Percentiles rank a stretch among this genome's conserved stretches.
These are phyloP conservation scores for Cryptotis parvus DNA, from an alignment of 2,113 vertebrate genomes.

Conservation along the genomic window DNA sequence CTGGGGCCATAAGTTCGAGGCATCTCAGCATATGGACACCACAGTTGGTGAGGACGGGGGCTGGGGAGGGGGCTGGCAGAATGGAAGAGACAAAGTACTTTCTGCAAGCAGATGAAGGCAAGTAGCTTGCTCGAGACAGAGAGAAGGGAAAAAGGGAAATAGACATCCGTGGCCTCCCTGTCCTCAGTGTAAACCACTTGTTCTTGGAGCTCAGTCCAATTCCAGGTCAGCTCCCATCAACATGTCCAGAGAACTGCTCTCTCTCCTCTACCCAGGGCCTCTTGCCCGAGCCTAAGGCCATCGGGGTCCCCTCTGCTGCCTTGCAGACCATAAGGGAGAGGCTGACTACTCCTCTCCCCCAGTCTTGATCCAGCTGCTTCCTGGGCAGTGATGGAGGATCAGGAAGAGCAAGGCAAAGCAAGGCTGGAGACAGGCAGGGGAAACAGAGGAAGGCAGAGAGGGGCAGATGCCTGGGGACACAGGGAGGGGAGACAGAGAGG, in stretches of 20 bases:
- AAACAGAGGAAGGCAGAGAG: neutral
- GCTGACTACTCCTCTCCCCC: neutral
- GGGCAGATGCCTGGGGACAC: too few species aligned
- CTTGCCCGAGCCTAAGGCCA: neutral
- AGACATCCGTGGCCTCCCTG: neutral
- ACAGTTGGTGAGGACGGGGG: too few species aligned
- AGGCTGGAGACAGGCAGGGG: neutral
- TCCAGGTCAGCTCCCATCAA: neutral
- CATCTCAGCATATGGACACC: neutral
- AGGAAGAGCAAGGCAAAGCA: neutral
- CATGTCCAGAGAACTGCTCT: neutral
- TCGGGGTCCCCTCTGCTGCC: neutral
- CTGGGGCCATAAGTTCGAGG: conserved; percentile 6
- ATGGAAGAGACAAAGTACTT: neutral
- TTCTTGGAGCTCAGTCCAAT: neutral
- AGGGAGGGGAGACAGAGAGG: too few species aligned
- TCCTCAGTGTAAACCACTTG: neutral
- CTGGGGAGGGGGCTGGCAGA: neutral
- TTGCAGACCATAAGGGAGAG: neutral
- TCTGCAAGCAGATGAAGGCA: conserved; percentile 22
- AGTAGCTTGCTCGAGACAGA: neutral
- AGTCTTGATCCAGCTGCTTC: neutral
- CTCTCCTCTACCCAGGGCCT: neutral
- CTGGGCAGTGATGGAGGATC: neutral
- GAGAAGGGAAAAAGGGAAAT: neutral